Percentiles rank a stretch among this genome's conserved stretches.
Evolutionary conservation across 2,113 vertebrate species (phyloP).

Genomic region (Struthio camelus): DNA sequence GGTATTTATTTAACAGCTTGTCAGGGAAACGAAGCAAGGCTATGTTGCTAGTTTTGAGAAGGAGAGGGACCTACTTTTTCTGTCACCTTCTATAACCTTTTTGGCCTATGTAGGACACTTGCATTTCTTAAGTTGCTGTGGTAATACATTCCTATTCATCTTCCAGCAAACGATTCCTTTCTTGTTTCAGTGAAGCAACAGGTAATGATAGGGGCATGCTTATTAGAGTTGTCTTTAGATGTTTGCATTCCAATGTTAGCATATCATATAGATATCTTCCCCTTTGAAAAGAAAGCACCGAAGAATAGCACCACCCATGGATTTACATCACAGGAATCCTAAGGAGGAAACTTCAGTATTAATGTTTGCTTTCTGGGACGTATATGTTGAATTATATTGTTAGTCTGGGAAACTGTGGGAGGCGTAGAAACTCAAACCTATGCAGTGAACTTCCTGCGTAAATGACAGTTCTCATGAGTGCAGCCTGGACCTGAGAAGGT

Average conservation of each 20-base stretch:
- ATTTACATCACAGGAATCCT: not conserved
- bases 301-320: not conserved
- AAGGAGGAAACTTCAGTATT: not conserved
- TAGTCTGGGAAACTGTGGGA: not conserved
- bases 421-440: not conserved
- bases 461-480: not conserved
- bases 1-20: not conserved
- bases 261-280: not conserved
- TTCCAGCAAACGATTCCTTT: not conserved
- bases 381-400: not conserved
- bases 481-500: not conserved
- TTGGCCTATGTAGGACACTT: not conserved
- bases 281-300: not conserved
- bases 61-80: not conserved
- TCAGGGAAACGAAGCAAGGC: not conserved
- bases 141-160: not conserved
- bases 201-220: not conserved
- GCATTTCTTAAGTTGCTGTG: not conserved
- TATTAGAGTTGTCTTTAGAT: not conserved
- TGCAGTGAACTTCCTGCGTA: not conserved
- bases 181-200: conserved; percentile 3
- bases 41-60: not conserved
- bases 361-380: not conserved
- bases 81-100: not conserved
- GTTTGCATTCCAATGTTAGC: not conserved